Evolutionary conservation across 2,113 vertebrate species (phyloP), one percentile per base, ranked within the genome.

Genomic region (Rhineura floridana): DNA sequence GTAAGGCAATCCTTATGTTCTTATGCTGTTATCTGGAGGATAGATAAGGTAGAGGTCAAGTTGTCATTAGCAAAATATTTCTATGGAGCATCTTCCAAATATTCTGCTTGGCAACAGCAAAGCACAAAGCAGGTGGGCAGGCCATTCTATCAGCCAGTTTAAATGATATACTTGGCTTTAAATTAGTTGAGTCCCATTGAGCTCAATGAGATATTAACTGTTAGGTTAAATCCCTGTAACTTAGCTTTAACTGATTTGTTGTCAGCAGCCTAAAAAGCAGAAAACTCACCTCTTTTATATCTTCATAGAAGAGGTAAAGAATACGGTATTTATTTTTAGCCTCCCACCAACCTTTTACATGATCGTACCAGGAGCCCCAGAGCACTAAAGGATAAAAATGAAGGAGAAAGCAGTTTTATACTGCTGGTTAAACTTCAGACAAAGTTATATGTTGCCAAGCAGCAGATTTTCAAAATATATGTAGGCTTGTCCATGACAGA

Each of bases 281-380:
- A n/a, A 62, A 33, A 62, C 88, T 96, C 90, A 97, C 97, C 96
- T 97, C 96, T 23, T 97, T 97, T 93, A 96, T 95, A 50, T 97
- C 97, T 93, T 97, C 96, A 39, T 96, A 97, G 95, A 97, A 97
- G 83, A 97, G 94, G 23, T 96, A 97, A 77, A 97, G 96, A 81
- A 98, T 94, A 62, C 5, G 93, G 33, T 97, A 94, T 6, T 95
- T 92, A 15, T 97, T 94, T 90, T 96, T 97, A 10, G 89, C 93
- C 5, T 95, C 94, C 97, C 97, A 97, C 97, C 97, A 97, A 89
- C 95, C 97, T 92, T 95, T 96, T n/a, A 97, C 96, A 0, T 97
- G 96, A 85, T 98, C 94, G 65, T 97, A 95, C 97, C 97, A 98
- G 92, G 96, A 97, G 1, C 96, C 97, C 96, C 97, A 98, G 3